Conservation (phyloP, 2,888 invertebrate species). For the Caenorhabditis sp. region DNA sequence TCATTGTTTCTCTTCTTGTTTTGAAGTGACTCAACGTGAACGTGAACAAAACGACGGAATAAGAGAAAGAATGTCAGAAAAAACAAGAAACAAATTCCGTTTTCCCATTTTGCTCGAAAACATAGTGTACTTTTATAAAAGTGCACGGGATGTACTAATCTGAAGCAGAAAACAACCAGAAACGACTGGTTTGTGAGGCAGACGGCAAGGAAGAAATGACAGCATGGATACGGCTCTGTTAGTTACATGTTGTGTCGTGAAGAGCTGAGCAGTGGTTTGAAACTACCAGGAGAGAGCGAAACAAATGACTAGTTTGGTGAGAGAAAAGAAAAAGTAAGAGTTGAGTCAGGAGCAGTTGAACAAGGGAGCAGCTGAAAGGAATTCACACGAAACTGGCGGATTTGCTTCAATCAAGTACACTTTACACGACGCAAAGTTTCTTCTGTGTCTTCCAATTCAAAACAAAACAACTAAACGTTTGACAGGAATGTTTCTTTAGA, state of each 20-base stretch:
- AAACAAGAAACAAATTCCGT: too few species aligned
- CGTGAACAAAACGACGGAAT: background rate
- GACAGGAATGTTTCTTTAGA: too few species aligned
- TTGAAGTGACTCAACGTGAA: slow-evolving; percentile 2
- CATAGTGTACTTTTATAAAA: background rate
- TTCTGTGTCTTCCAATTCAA: too few species aligned
- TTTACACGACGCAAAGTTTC: background rate
- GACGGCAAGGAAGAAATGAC: background rate
- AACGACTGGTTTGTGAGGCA: background rate
- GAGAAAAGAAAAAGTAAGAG: background rate
- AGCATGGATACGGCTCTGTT: slow-evolving; percentile 1
- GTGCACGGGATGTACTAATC: slow-evolving; percentile 1
- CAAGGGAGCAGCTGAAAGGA: slow-evolving; percentile 36
- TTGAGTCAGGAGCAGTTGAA: background rate
- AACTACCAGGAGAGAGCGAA: background rate
- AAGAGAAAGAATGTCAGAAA: too few species aligned
- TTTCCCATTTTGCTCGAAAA: background rate
- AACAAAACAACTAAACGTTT: too few species aligned
- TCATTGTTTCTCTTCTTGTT: background rate
- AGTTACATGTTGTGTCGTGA: background rate
- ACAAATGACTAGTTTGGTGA: slow-evolving; percentile 1
- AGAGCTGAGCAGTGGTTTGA: background rate
- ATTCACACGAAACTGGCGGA: slow-evolving; percentile 6
- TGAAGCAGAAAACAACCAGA: background rate
- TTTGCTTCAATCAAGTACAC: slow-evolving; percentile 21